Evolutionary conservation across 2,888 invertebrate genomes (phyloP).

Genomic region (Frankliniella intonsa): DNA sequence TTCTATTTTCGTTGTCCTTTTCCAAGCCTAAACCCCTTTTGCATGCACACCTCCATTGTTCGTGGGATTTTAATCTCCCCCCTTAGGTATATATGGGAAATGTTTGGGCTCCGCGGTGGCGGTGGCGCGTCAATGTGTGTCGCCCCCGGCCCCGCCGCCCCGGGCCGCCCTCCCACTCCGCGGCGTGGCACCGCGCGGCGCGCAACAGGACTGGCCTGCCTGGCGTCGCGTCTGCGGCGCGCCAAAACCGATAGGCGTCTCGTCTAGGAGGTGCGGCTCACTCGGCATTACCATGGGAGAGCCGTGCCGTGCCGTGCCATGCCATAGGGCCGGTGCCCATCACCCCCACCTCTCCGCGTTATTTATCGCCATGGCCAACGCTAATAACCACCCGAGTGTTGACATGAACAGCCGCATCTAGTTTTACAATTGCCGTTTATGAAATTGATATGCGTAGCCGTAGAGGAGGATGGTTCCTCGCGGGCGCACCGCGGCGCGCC

Average conservation of each 20-base stretch:
- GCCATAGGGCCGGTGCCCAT: neutral
- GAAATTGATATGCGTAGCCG: neutral
- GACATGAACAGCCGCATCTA: constrained; percentile 12
- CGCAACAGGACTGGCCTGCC: too few relatives aligned
- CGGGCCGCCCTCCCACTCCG: too few relatives aligned
- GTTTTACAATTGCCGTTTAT: constrained; percentile 23
- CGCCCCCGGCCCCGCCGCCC: too few relatives aligned
- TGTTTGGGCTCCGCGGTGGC: neutral
- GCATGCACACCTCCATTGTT: neutral
- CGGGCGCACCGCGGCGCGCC: neutral
- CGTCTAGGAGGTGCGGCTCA: neutral
- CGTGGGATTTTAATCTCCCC: neutral
- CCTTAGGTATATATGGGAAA: neutral
- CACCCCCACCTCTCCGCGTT: neutral
- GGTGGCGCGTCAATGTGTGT: too few relatives aligned
- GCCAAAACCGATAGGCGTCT: neutral
- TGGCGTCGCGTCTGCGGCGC: too few relatives aligned
- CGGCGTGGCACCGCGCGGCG: too few relatives aligned
- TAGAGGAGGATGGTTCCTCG: neutral
- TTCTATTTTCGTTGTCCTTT: constrained; percentile 11
- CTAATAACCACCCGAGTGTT: constrained; percentile 4
- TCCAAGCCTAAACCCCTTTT: neutral
- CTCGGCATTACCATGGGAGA: neutral
- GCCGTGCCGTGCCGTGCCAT: neutral
- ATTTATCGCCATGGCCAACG: neutral